These are phyloP conservation scores for Rhyacichthys aspro DNA, from an alignment of 2,797 vertebrate genomes.

Conservation along the genomic window DNA sequence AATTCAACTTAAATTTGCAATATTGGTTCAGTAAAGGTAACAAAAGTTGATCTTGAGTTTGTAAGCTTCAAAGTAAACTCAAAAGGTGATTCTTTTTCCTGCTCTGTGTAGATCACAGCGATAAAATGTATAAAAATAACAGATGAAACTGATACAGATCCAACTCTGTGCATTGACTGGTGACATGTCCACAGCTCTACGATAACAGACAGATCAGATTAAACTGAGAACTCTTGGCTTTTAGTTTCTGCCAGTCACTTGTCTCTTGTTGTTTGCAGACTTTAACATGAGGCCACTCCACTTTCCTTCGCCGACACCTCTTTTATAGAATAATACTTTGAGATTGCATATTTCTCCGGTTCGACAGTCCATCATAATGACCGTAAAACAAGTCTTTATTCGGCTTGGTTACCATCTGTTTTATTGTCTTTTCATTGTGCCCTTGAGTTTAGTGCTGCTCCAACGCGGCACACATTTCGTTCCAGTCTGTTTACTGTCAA, in stretches of 20 bases:
- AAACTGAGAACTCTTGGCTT: neutral
- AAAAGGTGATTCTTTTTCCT: too few relatives aligned
- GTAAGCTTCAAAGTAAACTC: too few relatives aligned
- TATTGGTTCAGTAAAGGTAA: too few relatives aligned
- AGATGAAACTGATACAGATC: neutral
- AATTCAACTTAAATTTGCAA: too few relatives aligned
- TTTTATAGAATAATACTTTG: neutral
- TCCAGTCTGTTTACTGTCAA: conserved; percentile 42
- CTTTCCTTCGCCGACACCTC: neutral
- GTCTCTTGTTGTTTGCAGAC: neutral
- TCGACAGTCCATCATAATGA: too few relatives aligned
- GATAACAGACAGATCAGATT: conserved; percentile 3
- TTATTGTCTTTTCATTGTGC: conserved; percentile 28
- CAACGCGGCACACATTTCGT: conserved; percentile 29
- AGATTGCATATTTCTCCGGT: too few relatives aligned
- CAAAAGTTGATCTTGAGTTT: too few relatives aligned
- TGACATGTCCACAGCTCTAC: neutral
- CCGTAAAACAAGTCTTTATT: conserved; percentile 22
- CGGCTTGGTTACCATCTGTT: conserved; percentile 19
- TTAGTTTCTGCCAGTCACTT: neutral
- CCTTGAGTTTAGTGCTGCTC: conserved; percentile 32
- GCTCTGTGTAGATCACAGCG: too few relatives aligned
- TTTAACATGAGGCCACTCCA: neutral
- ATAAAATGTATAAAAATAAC: too few relatives aligned
- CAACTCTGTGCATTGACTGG: neutral